Evolutionary conservation across 1,140 invertebrate genomes (phyloP).

Genomic region (Dolichoris vasculosae): DNA sequence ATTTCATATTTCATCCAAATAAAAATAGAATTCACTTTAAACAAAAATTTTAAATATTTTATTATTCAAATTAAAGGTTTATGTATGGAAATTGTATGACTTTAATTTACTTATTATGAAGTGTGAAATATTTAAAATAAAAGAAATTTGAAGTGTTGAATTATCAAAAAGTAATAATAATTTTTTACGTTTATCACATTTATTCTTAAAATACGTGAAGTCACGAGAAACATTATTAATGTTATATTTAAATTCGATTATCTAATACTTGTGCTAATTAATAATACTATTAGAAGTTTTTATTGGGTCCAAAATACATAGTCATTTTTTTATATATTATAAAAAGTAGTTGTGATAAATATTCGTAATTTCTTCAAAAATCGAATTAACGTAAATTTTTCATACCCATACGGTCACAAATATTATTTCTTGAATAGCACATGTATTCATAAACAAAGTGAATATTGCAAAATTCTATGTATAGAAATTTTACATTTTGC

Average conservation of each 20-base stretch:
- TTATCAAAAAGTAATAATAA: constrained; percentile 10
- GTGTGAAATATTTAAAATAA: constrained; percentile 12
- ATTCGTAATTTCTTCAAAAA: neutral
- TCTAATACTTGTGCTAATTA: neutral
- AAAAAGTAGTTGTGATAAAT: neutral
- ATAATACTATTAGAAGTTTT: neutral
- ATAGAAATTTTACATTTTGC: neutral
- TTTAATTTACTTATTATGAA: neutral
- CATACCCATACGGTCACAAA: neutral
- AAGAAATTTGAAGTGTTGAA: constrained; percentile 20
- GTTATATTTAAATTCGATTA: neutral
- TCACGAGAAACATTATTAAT: constrained; percentile 15
- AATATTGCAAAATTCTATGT: neutral
- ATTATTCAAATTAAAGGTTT: neutral
- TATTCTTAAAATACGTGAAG: neutral
- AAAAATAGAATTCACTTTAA: neutral
- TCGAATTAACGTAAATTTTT: neutral
- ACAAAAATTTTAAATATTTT: constrained; percentile 19
- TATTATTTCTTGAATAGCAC: neutral
- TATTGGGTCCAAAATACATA: neutral
- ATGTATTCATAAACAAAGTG: neutral
- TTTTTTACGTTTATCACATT: neutral
- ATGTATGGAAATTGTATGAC: neutral
- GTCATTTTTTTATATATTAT: no score
- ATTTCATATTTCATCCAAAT: neutral